A percentile compares a stretch with the other conserved stretches of the same genome.
These are phyloP conservation scores for Acronicta psi DNA, from an alignment of 2,888 invertebrate species.

Conservation along the genomic window DNA sequence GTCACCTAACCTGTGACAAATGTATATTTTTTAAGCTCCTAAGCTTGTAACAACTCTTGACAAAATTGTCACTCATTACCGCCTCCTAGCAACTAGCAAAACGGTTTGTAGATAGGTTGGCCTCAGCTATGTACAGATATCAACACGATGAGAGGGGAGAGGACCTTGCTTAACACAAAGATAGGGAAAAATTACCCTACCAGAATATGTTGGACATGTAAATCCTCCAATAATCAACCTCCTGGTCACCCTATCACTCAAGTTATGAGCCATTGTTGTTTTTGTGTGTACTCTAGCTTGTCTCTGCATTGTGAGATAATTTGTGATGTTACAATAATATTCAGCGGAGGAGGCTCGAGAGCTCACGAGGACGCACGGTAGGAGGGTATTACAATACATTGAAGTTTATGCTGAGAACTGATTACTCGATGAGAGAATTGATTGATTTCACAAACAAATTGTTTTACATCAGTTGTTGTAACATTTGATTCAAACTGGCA, in stretches of 20 bases:
- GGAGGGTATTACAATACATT: slow-evolving; percentile 35
- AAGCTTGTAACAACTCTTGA: too few species aligned
- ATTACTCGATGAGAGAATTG: slow-evolving; percentile 20
- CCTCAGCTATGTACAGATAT: too few species aligned
- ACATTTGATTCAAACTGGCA: too few species aligned
- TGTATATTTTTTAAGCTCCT: too few species aligned
- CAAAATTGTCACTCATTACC: too few species aligned
- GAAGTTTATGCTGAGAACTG: slow-evolving; percentile 12
- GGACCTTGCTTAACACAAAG: background rate
- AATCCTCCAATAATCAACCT: slow-evolving; percentile 4
- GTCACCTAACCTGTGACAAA: too few species aligned
- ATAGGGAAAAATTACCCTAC: background rate
- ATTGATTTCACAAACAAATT: slow-evolving; percentile 9
- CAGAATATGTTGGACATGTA: background rate
- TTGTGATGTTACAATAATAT: slow-evolving; percentile 66
- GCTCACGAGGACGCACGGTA: slow-evolving; percentile 40
- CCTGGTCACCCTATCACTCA: slow-evolving; percentile 55
- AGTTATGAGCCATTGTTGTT: slow-evolving; percentile 74
- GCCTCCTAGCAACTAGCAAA: too few species aligned
- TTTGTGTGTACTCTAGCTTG: slow-evolving; percentile 64
- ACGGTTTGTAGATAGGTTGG: too few species aligned
- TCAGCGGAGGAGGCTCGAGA: slow-evolving; percentile 37
- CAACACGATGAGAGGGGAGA: too few species aligned
- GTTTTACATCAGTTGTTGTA: too few species aligned
- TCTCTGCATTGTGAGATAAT: slow-evolving; percentile 66